phyloP scores from a whole-genome alignment of 1,140 invertebrate genomes.

The Condylostylus longicornis region DNA sequence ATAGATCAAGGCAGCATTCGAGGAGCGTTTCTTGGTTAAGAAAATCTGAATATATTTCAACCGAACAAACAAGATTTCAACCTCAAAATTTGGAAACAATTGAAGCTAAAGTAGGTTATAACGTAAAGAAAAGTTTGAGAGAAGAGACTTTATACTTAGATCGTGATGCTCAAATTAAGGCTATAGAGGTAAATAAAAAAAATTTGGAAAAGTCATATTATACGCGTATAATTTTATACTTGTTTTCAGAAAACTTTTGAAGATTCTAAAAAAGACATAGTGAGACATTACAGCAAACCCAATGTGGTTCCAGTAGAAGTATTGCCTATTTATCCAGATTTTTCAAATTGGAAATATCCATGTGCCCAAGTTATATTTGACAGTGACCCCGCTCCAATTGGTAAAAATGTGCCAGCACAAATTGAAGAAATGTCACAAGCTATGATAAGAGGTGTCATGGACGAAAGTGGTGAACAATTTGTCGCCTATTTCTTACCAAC shows the following conservation, averaged over 20 bases:
- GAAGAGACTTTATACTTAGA: slow-evolving; percentile 95
- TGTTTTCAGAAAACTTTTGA: slow-evolving; percentile 95
- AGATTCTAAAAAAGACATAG: slow-evolving; percentile 72
- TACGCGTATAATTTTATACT: too few relatives aligned
- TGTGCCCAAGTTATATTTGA: slow-evolving; percentile 98
- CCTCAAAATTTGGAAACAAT: slow-evolving; percentile 91
- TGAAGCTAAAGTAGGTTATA: slow-evolving; percentile 96
- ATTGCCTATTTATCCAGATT: slow-evolving; percentile 84
- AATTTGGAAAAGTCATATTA: too few relatives aligned
- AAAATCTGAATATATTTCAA: slow-evolving; percentile 97
- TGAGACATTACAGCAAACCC: slow-evolving; percentile 89
- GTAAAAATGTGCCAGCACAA: slow-evolving; percentile 67
- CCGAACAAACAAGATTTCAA: slow-evolving; percentile 93
- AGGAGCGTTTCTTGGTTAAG: slow-evolving; percentile 91
- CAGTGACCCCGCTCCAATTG: slow-evolving; percentile 79
- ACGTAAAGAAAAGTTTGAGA: slow-evolving; percentile 88
- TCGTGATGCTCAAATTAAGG: slow-evolving; percentile 90
- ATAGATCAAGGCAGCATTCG: slow-evolving; percentile 78
- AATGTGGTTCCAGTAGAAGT: slow-evolving; percentile 85
- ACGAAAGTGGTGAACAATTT: slow-evolving; percentile 96
- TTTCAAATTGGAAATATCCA: slow-evolving; percentile 91
- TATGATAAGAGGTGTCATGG: slow-evolving; percentile 97
- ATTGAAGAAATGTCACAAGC: slow-evolving; percentile 97
- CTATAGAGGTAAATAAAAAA: too few relatives aligned
- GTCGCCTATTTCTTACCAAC: slow-evolving; percentile 96